Percentiles rank a stretch among this genome's conserved stretches.
Evolutionary conservation across 1,140 invertebrate genomes (phyloP).

Genomic region (Sycophila sp.): DNA sequence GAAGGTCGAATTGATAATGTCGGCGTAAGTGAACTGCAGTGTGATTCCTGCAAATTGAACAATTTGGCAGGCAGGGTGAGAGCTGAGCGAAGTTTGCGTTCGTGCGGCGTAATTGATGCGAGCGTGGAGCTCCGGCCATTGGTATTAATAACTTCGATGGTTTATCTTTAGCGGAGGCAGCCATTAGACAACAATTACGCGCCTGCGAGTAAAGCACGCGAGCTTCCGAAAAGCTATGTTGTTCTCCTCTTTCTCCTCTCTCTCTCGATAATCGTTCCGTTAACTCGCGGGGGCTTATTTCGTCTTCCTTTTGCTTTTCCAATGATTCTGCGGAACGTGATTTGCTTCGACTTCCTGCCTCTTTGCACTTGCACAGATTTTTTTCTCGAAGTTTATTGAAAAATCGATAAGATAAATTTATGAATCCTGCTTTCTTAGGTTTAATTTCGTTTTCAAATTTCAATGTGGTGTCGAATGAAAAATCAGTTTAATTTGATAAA

Average conservation of each 20-base stretch:
- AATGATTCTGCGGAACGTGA: too few relatives aligned
- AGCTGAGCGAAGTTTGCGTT: not conserved
- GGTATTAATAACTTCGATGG: slow-evolving; percentile 33
- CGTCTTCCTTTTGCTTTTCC: not conserved
- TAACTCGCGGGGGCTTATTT: slow-evolving; percentile 16
- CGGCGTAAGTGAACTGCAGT: not conserved
- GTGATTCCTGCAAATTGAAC: slow-evolving; percentile 20
- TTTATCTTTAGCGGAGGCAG: slow-evolving; percentile 31
- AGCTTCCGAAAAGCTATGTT: slow-evolving; percentile 30
- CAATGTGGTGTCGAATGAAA: too few relatives aligned
- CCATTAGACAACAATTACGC: slow-evolving; percentile 35
- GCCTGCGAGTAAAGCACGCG: slow-evolving; percentile 30
- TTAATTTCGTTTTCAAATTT: too few relatives aligned
- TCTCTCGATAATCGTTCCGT: slow-evolving; percentile 28
- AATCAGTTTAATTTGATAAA: too few relatives aligned
- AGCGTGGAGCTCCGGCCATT: slow-evolving; percentile 12
- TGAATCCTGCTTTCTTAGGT: too few relatives aligned
- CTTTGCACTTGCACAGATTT: too few relatives aligned
- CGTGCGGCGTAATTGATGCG: slow-evolving; percentile 23
- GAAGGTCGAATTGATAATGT: not conserved
- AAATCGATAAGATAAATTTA: too few relatives aligned
- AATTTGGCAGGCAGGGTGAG: slow-evolving; percentile 2
- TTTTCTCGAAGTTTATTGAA: too few relatives aligned
- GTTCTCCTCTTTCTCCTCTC: too few relatives aligned
- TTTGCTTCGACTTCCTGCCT: too few relatives aligned